Evolutionary conservation across 1,140 invertebrate species (phyloP).

Genomic region (Latrodectus geometricus): DNA sequence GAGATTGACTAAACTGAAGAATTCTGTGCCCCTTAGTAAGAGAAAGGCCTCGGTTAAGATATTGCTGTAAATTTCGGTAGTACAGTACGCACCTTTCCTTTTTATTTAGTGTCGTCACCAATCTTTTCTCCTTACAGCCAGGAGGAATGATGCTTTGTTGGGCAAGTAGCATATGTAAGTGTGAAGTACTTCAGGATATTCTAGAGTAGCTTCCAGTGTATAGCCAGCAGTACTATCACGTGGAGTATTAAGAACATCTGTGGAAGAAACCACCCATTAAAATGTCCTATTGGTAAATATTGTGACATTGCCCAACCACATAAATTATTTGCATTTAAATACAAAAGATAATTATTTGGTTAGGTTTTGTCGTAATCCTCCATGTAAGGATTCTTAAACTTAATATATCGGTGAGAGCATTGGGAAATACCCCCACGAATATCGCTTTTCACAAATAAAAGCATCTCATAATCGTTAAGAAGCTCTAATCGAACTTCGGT

Average conservation of each 20-base stretch:
- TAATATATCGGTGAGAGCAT: background rate
- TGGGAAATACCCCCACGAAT: background rate
- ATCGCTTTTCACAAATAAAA: conserved; percentile 13
- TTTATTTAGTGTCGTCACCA: conserved; percentile 20
- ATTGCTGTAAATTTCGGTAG: conserved; percentile 71
- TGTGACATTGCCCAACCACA: conserved; percentile 6
- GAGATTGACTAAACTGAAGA: background rate
- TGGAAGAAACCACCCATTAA: background rate
- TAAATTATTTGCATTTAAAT: conserved; percentile 17
- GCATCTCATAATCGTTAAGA: conserved; percentile 29
- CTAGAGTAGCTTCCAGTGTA: conserved; percentile 28
- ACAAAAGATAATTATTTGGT: conserved; percentile 12
- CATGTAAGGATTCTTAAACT: conserved; percentile 8
- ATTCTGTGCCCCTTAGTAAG: background rate
- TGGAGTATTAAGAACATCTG: background rate
- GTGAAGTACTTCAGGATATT: conserved; percentile 65
- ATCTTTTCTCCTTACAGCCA: conserved; percentile 43
- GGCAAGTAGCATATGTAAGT: conserved; percentile 69
- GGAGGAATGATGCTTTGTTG: conserved; percentile 64
- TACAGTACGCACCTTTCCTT: conserved; percentile 71
- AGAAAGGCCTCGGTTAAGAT: conserved; percentile 67
- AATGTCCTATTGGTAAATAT: background rate
- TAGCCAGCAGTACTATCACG: background rate
- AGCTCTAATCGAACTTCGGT: conserved; percentile 39
- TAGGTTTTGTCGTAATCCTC: background rate